These are phyloP conservation scores for Mesitornis unicolor DNA, from an alignment of 2,113 vertebrate genomes.

Conservation along the genomic window DNA sequence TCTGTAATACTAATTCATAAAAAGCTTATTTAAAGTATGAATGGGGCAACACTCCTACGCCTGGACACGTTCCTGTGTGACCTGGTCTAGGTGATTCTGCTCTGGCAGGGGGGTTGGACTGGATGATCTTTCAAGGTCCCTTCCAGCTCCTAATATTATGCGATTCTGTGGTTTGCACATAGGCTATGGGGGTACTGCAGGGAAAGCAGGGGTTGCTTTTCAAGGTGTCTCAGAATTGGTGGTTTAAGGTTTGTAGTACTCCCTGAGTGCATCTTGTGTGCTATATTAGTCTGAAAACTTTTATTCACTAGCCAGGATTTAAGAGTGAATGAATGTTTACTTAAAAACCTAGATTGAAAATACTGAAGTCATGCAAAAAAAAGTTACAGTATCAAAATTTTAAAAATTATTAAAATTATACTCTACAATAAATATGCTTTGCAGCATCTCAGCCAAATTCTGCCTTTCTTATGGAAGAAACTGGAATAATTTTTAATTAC, in stretches of 20 bases:
- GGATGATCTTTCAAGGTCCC: no score
- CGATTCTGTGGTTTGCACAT: no score
- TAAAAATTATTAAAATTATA: background rate
- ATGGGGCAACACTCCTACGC: background rate
- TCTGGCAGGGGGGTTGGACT: no score
- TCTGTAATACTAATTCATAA: background rate
- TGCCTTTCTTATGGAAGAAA: background rate
- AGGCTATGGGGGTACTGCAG: background rate
- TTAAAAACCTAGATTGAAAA: background rate
- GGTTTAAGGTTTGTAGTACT: background rate
- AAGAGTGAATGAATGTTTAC: background rate
- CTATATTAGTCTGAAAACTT: background rate
- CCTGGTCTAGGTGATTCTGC: no score
- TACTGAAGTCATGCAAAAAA: background rate
- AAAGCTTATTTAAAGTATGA: background rate
- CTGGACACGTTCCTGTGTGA: no score
- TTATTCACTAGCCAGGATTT: background rate
- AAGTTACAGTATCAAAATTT: background rate
- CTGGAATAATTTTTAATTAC: background rate
- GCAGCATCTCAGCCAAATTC: background rate
- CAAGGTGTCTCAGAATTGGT: background rate
- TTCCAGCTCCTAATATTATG: no score
- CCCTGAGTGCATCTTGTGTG: background rate
- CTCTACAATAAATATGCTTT: background rate
- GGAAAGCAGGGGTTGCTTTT: background rate